Base-by-base conservation (phyloP, 2,888 invertebrate species). In the Aradus depressus region DNA sequence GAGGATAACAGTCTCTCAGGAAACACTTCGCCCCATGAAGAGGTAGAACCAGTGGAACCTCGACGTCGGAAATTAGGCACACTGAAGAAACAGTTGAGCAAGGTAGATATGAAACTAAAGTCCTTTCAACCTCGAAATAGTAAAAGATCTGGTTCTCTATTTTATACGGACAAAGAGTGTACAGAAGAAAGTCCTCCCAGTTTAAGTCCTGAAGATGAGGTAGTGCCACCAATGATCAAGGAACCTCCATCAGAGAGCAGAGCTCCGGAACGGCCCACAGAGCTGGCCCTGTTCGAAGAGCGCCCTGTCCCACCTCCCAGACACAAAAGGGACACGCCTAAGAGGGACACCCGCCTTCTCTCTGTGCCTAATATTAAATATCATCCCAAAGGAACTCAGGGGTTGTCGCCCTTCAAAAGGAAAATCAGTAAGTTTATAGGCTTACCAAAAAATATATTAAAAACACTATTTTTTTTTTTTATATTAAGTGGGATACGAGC, bases 381-480 rank as follows among this genome's bases (percentile, higher is more conserved):
- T 69, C 70, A 66, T 72, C 72, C 62, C 71, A 70, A 64, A 52
- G 39, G 54, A 51, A 53, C 62, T 60, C 55, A 42, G 45, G 58
- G 47, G 19, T 72, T 57, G 79, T 83, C 72, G 81, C 82, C 66
- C 74, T 73, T 86, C 63, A 82, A 83, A 74, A 77, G 86, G 68
- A 80, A 85, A 75, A 84, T 86, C 79, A 85, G 87, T 88, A 85
- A 88, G 88, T 87, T 77, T 14, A 10, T 26, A 39, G 21, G 21
- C 16, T n/a, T 39, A 21, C 16, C n/a, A 19, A 39, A 39, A 39
- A 16, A 39, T 3, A 39, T n/a, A 39, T 5, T 39, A 18, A 21
- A 39, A n/a, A n/a, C 21, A 39, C 3, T 5, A 39, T n/a, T 14
- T 19, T 39, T 37, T 37, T 14, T 37, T 10, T 39, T 39, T 18